Evolutionary conservation across 2,888 invertebrate genomes (phyloP).

Genomic region (Microdon myrmicae): DNA sequence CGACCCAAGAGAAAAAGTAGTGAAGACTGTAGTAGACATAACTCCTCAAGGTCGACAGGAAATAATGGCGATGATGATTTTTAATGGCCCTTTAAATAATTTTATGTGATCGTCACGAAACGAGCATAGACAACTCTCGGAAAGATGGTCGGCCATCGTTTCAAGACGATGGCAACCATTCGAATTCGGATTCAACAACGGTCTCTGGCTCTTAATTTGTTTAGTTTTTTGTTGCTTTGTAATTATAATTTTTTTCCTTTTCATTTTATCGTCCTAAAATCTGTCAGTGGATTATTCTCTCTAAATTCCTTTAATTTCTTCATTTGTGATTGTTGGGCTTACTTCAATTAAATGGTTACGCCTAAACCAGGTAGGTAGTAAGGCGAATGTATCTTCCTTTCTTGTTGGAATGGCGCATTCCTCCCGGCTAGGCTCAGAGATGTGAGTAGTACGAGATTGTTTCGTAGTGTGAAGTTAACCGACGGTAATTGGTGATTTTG

Average conservation of each 20-base stretch:
- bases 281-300: too few relatives aligned
- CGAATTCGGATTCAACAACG: conserved; percentile 11
- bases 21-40: conserved; percentile 47
- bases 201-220: conserved; percentile 13
- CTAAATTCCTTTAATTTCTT: too few relatives aligned
- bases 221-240: conserved; percentile 6
- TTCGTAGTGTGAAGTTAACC: too few relatives aligned
- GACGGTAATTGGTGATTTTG: too few relatives aligned
- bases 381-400: too few relatives aligned
- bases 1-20: conserved; percentile 13
- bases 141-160: conserved; percentile 4
- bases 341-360: too few relatives aligned
- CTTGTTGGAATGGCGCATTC: too few relatives aligned
- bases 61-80: conserved; percentile 63
- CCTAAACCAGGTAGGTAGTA: too few relatives aligned
- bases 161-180: conserved; percentile 13
- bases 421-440: too few relatives aligned
- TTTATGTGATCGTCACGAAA: conserved; percentile 59
- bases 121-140: conserved; percentile 20
- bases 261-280: too few relatives aligned
- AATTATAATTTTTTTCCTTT: conserved; percentile 5
- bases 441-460: too few relatives aligned
- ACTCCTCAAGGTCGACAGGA: conserved; percentile 61
- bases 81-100: conserved; percentile 65
- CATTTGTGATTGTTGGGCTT: too few relatives aligned